These are phyloP conservation scores for Betta splendens DNA, from an alignment of 2,797 vertebrate genomes.

Conservation along the genomic window DNA sequence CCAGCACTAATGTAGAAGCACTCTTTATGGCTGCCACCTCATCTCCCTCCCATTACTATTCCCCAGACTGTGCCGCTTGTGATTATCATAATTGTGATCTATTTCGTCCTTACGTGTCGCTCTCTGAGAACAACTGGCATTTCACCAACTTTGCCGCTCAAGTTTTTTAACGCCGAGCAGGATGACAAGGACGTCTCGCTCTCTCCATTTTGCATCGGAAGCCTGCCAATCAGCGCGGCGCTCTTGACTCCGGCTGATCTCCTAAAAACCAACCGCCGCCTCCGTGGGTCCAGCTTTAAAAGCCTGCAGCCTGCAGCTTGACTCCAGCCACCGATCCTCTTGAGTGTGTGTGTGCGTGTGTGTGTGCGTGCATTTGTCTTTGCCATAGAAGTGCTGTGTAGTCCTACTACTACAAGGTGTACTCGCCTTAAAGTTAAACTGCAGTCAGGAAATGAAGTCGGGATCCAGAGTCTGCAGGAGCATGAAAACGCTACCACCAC, in stretches of 20 bases:
- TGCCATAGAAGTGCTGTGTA: conserved; percentile 47
- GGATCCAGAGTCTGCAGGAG: conserved; percentile 28
- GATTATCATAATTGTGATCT: conserved; percentile 80
- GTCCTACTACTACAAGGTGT: conserved; percentile 31
- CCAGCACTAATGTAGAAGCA: conserved; percentile 68
- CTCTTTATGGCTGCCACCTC: conserved; percentile 75
- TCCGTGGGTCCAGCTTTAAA: conserved; percentile 34
- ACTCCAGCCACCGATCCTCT: conserved; percentile 41
- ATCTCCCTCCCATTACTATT: conserved; percentile 79
- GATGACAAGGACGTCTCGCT: conserved; percentile 69
- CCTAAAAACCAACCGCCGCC: conserved; percentile 23
- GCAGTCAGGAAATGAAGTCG: conserved; percentile 1
- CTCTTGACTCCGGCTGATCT: conserved; percentile 39
- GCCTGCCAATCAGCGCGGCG: conserved; percentile 69
- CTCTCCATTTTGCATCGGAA: conserved; percentile 59
- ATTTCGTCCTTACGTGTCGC: conserved; percentile 76
- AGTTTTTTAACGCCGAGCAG: conserved; percentile 67
- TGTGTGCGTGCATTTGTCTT: conserved; percentile 62
- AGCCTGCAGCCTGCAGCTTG: conserved; percentile 68
- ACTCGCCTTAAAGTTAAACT: conserved; percentile 47
- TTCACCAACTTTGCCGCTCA: conserved; percentile 67
- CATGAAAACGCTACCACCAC: conserved; percentile 34
- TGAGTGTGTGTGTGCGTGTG: no score
- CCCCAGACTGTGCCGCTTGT: conserved; percentile 68
- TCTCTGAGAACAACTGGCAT: conserved; percentile 70